Evolutionary conservation across 2,888 invertebrate genomes (phyloP), one percentile per base, ranked within the genome.

Genomic region (Drosophila barbarae): DNA sequence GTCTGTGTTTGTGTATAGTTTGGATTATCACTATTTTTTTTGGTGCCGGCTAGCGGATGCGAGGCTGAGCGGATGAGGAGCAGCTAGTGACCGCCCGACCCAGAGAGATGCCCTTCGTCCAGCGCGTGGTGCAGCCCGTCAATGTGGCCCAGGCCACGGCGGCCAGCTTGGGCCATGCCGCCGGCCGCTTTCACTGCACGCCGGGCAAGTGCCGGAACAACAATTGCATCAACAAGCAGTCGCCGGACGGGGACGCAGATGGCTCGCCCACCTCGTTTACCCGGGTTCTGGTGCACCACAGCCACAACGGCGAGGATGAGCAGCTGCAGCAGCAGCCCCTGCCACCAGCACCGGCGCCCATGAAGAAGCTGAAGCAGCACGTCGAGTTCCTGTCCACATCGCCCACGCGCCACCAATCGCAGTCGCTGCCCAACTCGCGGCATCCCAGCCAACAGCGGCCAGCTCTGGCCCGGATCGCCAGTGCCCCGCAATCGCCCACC

Each of bases 51-150:
- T 34, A 49, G 21, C 34, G 42, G 46, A 21, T 21, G 47, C 26
- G 36, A 47, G 44, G 35, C 69, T 39, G 51, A 32, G 51, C 60
- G 51, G 12, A 70, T 63, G 70, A 63, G 28, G 59, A 46, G 47
- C 26, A 74, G 60, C 51, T 66, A 73, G 72, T 75, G 57, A 13
- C 18, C 38, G 30, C 26, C 59, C 46, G 58, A 46, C 44, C 32
- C 12, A 26, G 41, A 26, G 63, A 64, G 86, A 96, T 96, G 96
- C 96, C 96, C 90, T 96, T 96, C 91, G 93, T 95, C 88, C 93
- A 95, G 89, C 93, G 96, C 85, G 93, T 93, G 86, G 93, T 96
- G 88, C 94, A 95, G 89, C 96, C 96, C 84, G 94, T 93, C 88
- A 93, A 91, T 91, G 90, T 96, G 89, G 94, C 95, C 87, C 93